Percentiles rank a stretch among this genome's conserved stretches.
These are phyloP conservation scores for Trachelus tabidus DNA, from an alignment of 2,888 invertebrate species.

Conservation along the genomic window DNA sequence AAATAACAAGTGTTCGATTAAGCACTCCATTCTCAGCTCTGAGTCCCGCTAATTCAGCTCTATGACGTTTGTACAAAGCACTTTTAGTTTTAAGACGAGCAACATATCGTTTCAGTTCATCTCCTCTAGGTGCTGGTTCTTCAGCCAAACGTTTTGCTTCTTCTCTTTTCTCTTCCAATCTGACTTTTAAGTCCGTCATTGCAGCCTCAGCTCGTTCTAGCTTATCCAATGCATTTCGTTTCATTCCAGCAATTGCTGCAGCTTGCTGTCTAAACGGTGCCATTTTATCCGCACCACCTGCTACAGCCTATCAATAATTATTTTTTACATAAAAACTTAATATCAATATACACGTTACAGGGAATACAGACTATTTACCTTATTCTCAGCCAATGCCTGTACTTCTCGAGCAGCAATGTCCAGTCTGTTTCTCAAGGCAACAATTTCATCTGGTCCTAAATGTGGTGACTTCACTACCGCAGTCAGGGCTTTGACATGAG, in stretches of 20 bases:
- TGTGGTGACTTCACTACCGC: constrained; percentile 51
- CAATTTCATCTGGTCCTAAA: constrained; percentile 54
- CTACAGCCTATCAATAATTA: constrained; percentile 36
- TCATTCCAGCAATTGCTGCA: constrained; percentile 81
- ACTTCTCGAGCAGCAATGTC: constrained; percentile 72
- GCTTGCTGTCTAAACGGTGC: constrained; percentile 89
- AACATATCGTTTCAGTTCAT: constrained; percentile 88
- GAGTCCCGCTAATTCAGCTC: constrained; percentile 79
- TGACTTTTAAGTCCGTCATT: constrained; percentile 73
- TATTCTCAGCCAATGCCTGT: constrained; percentile 78
- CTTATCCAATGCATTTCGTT: constrained; percentile 66
- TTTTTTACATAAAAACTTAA: not conserved
- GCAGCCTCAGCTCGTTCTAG: constrained; percentile 68
- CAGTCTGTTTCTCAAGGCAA: constrained; percentile 52
- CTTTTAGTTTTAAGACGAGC: constrained; percentile 84
- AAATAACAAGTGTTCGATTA: constrained; percentile 79
- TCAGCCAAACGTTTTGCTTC: constrained; percentile 45
- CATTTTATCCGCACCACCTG: constrained; percentile 74
- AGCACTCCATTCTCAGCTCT: constrained; percentile 83
- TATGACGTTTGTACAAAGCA: constrained; percentile 83
- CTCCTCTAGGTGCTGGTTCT: constrained; percentile 69
- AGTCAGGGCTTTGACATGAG: constrained; percentile 77
- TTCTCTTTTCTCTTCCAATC: constrained; percentile 50
- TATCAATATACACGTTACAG: not conserved
- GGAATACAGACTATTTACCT: constrained; percentile 61